phyloP scores from a whole-genome alignment of 2,113 vertebrate species.

The Paratilapia polleni region DNA sequence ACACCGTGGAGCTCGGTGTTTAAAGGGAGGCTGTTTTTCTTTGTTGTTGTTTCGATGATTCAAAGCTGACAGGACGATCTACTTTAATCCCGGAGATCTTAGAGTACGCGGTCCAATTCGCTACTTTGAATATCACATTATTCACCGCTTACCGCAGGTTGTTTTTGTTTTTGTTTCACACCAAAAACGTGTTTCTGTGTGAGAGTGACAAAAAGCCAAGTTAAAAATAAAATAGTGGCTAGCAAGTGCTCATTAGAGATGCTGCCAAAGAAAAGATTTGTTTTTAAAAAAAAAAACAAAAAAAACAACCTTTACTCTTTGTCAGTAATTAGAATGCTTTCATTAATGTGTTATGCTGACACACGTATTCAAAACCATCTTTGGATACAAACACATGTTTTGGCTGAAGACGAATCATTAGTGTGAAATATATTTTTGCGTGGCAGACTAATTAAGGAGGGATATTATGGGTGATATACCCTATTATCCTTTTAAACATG shows the following conservation, averaged over 20 bases:
- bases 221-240: constrained; percentile 52
- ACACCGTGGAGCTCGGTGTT: background rate
- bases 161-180: background rate
- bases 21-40: constrained; percentile 17
- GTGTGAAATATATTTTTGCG: constrained; percentile 8
- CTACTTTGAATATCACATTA: constrained; percentile 34
- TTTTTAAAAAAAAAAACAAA: background rate
- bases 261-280: constrained; percentile 20
- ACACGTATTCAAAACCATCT: constrained; percentile 23
- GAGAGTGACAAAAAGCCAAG: constrained; percentile 27
- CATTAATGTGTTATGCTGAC: constrained; percentile 1
- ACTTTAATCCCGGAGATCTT: constrained; percentile 48
- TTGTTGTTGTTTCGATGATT: constrained; percentile 18
- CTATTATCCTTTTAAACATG: constrained; percentile 26
- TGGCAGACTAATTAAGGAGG: constrained; percentile 24
- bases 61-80: constrained; percentile 20
- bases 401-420: constrained; percentile 12
- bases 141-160: background rate
- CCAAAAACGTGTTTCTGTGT: constrained; percentile 21
- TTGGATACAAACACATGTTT: background rate
- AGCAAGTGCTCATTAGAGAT: constrained; percentile 23
- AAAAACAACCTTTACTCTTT: background rate
- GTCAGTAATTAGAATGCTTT: constrained; percentile 26
- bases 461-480: constrained; percentile 2
- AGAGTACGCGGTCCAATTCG: background rate